Base-by-base conservation (phyloP, 2,797 vertebrate species). In the Liasis olivaceus region DNA sequence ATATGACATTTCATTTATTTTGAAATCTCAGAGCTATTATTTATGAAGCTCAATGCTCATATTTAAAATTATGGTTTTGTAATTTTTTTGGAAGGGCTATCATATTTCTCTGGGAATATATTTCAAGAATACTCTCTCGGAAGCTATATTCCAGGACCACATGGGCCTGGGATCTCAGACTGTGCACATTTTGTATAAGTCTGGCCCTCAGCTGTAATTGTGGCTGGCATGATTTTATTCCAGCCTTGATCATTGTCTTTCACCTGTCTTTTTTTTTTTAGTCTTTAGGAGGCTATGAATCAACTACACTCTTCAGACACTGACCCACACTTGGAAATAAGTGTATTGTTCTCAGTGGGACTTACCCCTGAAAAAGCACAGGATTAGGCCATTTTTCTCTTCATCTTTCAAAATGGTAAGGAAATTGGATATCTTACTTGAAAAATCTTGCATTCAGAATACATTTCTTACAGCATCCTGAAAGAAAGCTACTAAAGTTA, bases 381-480 rank as follows among this genome's bases (percentile, higher is more conserved):
- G 58, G n/a, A 92, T 26, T 20, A 26, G 20, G 42, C 7, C 26
- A 86, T 60, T 24, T 51, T 24, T 5, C 64, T 64, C 60, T 59
- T 2, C 59, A 58, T 14, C 4, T 28, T 91, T 72, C 31, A 47
- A 93, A 42, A 24, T 54, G 36, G 56, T 64, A 47, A 36, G 31
- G 64, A 54, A 60, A 62, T 15, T 47, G 8, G n/a, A 22, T 77
- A 84, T 64, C 63, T 12, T 63, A 36, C 42, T 36, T 81, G 26
- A 64, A 91, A 92, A 89, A 22, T 24, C 63, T 54, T 90, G 2
- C 13, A 58, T 93, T 94, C 92, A 22, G 2, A 94, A 88, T 84
- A 94, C 12, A 20, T 0, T 89, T 0, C 3, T 87, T 60, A 88
- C 15, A 60, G 1, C 86, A 7, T 87, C 81, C 36, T 93, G 31